These are phyloP conservation scores for Caenorhabditis sp. DNA, from an alignment of 2,888 invertebrate species.

Conservation along the genomic window DNA sequence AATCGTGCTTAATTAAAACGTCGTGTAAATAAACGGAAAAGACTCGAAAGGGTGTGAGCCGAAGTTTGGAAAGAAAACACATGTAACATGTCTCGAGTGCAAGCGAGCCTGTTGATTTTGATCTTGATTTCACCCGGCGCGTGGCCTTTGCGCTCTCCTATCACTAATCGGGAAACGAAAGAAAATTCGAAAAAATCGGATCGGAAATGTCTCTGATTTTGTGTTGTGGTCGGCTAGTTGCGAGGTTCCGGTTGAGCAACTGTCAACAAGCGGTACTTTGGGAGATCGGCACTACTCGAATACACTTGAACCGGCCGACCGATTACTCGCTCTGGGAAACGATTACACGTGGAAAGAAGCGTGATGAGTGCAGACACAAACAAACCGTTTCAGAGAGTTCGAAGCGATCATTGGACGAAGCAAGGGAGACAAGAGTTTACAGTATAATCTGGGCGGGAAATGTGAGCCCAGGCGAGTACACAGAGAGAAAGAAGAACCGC, in stretches of 20 bases:
- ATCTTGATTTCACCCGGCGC: slow-evolving; percentile 2
- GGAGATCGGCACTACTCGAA: slow-evolving; percentile 19
- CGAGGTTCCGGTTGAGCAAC: slow-evolving; percentile 9
- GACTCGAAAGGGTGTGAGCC: no score
- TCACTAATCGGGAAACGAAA: background rate
- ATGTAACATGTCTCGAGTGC: slow-evolving; percentile 6
- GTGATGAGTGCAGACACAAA: slow-evolving; percentile 1
- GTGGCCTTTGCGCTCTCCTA: slow-evolving; percentile 5
- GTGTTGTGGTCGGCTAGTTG: slow-evolving; percentile 2
- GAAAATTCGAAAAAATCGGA: background rate
- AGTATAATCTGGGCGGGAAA: slow-evolving; percentile 2
- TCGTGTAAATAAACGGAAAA: slow-evolving; percentile 34
- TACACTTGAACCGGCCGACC: slow-evolving; percentile 18
- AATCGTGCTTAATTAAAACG: slow-evolving; percentile 38
- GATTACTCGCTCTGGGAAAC: slow-evolving; percentile 18
- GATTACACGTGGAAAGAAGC: background rate
- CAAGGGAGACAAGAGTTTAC: background rate
- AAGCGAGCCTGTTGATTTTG: no score
- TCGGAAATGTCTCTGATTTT: no score
- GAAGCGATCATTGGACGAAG: background rate
- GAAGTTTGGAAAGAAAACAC: slow-evolving; percentile 9
- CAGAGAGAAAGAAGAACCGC: slow-evolving; percentile 5
- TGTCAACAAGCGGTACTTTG: slow-evolving; percentile 17
- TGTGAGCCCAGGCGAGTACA: slow-evolving; percentile 17
- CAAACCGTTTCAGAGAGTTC: background rate